These are phyloP conservation scores for Trilocha varians DNA, from an alignment of 2,888 invertebrate genomes.

Conservation along the genomic window DNA sequence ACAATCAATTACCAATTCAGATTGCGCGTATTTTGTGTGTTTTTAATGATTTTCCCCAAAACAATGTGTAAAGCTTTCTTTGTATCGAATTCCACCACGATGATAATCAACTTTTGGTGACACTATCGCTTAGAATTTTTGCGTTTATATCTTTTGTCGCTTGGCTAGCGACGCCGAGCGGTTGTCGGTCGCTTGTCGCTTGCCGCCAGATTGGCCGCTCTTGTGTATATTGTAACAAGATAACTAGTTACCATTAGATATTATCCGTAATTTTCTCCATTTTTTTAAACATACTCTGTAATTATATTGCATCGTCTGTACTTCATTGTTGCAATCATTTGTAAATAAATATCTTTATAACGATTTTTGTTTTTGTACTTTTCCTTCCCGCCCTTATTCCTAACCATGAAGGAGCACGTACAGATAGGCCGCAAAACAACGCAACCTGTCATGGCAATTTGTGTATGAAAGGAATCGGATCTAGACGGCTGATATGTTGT, in stretches of 20 bases:
- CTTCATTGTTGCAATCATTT: conserved; percentile 75
- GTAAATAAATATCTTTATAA: conserved; percentile 74
- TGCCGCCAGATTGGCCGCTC: conserved; percentile 11
- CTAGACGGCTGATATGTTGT: no score
- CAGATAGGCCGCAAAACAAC: no score
- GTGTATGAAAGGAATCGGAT: no score
- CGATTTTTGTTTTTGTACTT: conserved; percentile 18
- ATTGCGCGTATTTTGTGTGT: no score
- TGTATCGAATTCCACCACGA: no score
- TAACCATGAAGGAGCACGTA: no score
- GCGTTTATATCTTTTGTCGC: conserved; percentile 1
- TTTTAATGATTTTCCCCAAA: no score
- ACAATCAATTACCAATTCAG: no score
- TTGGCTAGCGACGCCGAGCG: conserved; percentile 36
- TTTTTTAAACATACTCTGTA: conserved; percentile 69
- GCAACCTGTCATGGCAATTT: no score
- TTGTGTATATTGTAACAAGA: conserved; percentile 18
- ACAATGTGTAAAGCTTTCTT: no score
- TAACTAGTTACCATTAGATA: conserved; percentile 71
- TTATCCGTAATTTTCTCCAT: conserved; percentile 62
- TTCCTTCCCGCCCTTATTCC: not conserved
- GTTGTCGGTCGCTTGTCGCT: conserved; percentile 25
- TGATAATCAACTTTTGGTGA: no score
- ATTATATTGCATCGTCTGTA: conserved; percentile 72
- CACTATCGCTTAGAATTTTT: no score